Base-by-base conservation (phyloP, 35 echinoderm and acorn worm species). In the Chiridota heheva region DNA sequence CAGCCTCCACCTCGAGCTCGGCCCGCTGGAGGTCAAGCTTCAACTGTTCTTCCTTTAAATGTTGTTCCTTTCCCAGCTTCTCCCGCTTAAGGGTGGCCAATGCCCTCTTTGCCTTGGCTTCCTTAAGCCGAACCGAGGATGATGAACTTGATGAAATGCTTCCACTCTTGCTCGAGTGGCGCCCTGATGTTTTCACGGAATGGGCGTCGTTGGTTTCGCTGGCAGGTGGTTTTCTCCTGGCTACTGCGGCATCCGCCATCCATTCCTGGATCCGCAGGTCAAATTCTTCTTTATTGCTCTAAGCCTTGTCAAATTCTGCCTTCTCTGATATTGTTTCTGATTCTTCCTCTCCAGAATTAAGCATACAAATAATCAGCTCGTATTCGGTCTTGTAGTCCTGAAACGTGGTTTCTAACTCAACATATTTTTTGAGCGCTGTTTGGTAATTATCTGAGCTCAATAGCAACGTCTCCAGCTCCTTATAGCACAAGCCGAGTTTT, bases 31-130 rank as follows among this genome's bases (percentile, higher is more conserved):
- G 65, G 36, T 69, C 65, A 33, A 6, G 26, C 35, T 36, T 33
- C 42, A 24, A 39, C 65, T 34, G 25, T 38, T 69, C 65, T 69
- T 69, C 65, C 5, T 39, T 20, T 40, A 69, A 40, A 7, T 24
- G 24, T 36, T 31, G 25, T 69, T 5, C n/a, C 65, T 40, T 69
- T 18, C 42, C 16, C n/a, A 69, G 35, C 24, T 69, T 32, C n/a
- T 69, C 65, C 42, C 35, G 65, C 65, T 69, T 69, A n/a, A 69
- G 32, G 36, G 36, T 69, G 5, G 65, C 65, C 42, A 69, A 38
- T 18, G 30, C 65, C 17, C 30, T 69, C 42, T 30, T 69, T n/a
- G 65, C 65, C 42, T 18, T 38, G 22, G 65, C 65, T 69, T 69
- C 65, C 42, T 69, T 69, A 69, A 69, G 32, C 20, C 34, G 17